Conservation (phyloP, 2,797 vertebrate genomes). For the Danio choprae region DNA sequence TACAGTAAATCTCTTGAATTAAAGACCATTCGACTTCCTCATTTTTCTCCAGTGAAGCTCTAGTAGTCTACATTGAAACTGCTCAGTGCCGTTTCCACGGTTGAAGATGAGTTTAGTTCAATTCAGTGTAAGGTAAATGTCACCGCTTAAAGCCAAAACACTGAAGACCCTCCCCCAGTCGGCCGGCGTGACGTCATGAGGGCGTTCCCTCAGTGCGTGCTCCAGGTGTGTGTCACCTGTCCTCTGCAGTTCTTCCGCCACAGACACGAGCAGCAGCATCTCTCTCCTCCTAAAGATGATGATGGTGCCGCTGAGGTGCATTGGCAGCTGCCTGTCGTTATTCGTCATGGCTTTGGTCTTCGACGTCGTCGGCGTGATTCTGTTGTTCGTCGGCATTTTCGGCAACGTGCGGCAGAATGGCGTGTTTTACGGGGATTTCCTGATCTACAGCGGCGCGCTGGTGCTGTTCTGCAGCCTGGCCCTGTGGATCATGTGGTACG, state of each 20-base stretch:
- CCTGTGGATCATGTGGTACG: constrained; percentile 81
- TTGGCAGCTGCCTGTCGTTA: constrained; percentile 69
- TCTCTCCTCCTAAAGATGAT: constrained; percentile 53
- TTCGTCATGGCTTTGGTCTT: constrained; percentile 69
- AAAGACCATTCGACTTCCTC: too few species aligned
- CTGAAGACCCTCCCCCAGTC: too few species aligned
- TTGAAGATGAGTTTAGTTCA: too few species aligned
- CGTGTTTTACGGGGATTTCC: constrained; percentile 79
- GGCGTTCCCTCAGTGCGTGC: not conserved
- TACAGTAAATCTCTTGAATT: too few species aligned
- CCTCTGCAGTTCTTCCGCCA: constrained; percentile 22
- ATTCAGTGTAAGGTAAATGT: too few species aligned
- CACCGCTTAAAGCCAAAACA: too few species aligned
- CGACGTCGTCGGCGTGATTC: constrained; percentile 69
- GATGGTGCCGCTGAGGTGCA: constrained; percentile 1
- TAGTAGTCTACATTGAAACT: too few species aligned
- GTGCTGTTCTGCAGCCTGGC: constrained; percentile 77
- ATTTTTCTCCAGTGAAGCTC: too few species aligned
- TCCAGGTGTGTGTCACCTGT: constrained; percentile 30
- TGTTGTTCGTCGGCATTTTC: constrained; percentile 79
- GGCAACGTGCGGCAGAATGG: constrained; percentile 67
- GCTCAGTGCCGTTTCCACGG: too few species aligned
- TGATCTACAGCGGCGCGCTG: constrained; percentile 79
- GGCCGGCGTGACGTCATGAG: constrained; percentile 1
- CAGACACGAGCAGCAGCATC: constrained; percentile 27